phyloP scores from a whole-genome alignment of 2,797 vertebrate species.

The Squalus acanthias region DNA sequence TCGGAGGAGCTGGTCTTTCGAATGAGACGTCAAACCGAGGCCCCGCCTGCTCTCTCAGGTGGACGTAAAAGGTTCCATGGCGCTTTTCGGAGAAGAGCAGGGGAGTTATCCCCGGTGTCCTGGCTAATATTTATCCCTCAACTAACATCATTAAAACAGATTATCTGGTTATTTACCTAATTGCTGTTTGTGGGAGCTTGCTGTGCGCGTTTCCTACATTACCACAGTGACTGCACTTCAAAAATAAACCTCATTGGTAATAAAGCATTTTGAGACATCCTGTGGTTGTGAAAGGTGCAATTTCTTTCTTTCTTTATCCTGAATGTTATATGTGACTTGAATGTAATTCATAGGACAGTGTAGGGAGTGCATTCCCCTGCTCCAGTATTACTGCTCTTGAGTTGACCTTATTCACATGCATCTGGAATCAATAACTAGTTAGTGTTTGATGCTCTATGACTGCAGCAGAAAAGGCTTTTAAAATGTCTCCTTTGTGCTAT shows the following conservation, averaged over 20 bases:
- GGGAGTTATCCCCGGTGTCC: background rate
- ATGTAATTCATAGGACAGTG: background rate
- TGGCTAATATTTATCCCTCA: background rate
- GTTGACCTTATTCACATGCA: background rate
- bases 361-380: background rate
- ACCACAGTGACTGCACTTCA: background rate
- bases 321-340: background rate
- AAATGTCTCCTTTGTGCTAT: background rate
- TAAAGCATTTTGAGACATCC: background rate
- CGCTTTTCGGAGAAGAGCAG: background rate
- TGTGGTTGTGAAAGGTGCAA: background rate
- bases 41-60: background rate
- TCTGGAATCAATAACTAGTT: slow-evolving; percentile 6
- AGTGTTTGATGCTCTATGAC: background rate
- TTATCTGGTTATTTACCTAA: background rate
- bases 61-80: background rate
- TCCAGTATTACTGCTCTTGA: background rate
- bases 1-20: background rate
- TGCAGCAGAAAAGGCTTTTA: background rate
- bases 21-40: background rate
- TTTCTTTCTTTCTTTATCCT: background rate
- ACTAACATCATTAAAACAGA: background rate
- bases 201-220: background rate
- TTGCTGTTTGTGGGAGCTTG: background rate
- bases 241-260: background rate